A percentile compares a stretch with the other conserved stretches of the same genome.
phyloP scores from a whole-genome alignment of 2,113 vertebrate species.

The Meriones unguiculatus region DNA sequence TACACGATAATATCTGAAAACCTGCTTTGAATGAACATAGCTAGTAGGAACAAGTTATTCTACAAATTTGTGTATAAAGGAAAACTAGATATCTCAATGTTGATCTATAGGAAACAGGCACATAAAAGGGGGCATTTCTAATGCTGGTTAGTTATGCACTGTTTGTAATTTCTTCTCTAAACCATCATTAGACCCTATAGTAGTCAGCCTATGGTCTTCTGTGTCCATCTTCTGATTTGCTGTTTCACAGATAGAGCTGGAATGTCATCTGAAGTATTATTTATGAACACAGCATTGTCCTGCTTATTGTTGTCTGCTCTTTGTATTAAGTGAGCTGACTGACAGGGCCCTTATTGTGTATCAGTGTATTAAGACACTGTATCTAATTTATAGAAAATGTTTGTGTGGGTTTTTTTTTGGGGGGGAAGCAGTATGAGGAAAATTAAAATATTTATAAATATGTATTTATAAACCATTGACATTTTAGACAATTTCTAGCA shows the following conservation, averaged over 20 bases:
- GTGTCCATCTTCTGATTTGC: not conserved
- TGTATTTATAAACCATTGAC: not conserved
- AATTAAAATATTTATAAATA: not conserved
- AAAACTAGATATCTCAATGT: not conserved
- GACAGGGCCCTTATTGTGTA: not conserved
- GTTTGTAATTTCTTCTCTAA: conserved; percentile 22
- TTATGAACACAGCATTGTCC: not conserved
- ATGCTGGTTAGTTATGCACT: not conserved
- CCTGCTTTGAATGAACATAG: not conserved
- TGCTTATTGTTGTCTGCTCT: not conserved
- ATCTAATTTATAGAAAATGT: conserved; percentile 8
- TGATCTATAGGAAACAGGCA: not conserved
- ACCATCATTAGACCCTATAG: not conserved
- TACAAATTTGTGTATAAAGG: not conserved
- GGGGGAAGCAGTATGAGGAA: not conserved
- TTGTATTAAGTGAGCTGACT: not conserved
- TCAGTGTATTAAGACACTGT: not conserved
- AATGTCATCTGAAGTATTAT: not conserved
- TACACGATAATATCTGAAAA: conserved; percentile 57
- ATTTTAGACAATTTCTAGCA: not conserved
- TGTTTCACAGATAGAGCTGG: conserved; percentile 2
- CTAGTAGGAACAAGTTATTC: not conserved
- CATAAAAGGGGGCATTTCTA: not conserved
- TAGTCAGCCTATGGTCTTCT: not conserved
- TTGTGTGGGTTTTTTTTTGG: not conserved